Conservation (phyloP, 1,140 invertebrate genomes). For the Samia ricini region DNA sequence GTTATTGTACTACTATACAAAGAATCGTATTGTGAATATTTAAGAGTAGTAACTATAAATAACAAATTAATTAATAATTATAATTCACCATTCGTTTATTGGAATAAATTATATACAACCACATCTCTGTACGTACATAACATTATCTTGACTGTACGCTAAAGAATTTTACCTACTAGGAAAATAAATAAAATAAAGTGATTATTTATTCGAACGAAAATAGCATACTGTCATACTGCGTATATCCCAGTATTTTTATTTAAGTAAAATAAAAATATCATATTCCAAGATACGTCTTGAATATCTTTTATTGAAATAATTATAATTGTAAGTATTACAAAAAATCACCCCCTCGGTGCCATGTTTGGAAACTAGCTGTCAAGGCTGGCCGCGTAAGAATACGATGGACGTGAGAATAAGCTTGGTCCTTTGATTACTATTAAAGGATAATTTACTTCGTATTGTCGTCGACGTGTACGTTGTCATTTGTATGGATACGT, state of each 20-base stretch:
- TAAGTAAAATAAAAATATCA: neutral
- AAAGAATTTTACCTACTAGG: neutral
- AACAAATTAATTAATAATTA: too few species aligned
- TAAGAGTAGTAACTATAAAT: too few species aligned
- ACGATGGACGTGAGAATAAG: neutral
- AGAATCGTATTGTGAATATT: too few species aligned
- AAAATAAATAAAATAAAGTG: neutral
- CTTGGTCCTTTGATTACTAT: slow-evolving; percentile 20
- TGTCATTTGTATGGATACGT: slow-evolving; percentile 27
- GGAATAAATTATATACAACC: neutral
- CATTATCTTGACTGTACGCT: neutral
- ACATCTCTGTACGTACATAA: neutral
- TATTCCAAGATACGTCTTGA: neutral
- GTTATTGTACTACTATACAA: too few species aligned
- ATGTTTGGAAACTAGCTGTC: neutral
- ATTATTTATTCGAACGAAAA: neutral
- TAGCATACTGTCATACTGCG: neutral
- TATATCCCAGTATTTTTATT: neutral
- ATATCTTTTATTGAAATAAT: neutral
- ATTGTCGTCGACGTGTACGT: slow-evolving; percentile 41
- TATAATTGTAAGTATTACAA: neutral
- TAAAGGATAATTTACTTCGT: slow-evolving; percentile 63
- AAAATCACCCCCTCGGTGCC: neutral
- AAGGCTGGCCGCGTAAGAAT: neutral
- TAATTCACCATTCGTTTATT: too few species aligned